phyloP scores from a whole-genome alignment of 2,888 invertebrate species.

The Rhorus exstirpatorius region DNA sequence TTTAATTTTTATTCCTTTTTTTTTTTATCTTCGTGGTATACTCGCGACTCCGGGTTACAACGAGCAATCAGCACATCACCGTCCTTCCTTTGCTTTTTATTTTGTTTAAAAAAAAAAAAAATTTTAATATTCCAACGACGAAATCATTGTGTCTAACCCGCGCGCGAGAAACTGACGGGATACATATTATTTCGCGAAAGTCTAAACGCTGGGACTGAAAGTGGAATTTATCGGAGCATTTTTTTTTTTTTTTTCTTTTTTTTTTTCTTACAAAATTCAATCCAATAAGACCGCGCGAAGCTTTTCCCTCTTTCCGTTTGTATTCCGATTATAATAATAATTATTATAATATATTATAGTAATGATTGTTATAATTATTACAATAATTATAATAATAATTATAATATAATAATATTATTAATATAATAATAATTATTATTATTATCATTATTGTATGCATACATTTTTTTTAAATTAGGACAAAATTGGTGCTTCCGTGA shows the following conservation, averaged over 20 bases:
- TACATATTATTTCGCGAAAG: conserved; percentile 13
- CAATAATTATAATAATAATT: no score
- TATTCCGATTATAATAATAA: background rate
- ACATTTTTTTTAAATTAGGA: conserved; percentile 40
- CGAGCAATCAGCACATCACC: conserved; percentile 20
- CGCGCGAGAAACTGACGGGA: conserved; percentile 27
- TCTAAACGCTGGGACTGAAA: conserved; percentile 56
- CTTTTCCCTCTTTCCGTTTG: conserved; percentile 24
- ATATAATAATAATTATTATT: background rate
- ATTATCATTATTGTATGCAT: background rate
- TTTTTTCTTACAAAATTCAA: conserved; percentile 1
- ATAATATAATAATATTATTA: no score
- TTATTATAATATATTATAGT: no score
- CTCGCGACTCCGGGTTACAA: conserved; percentile 10
- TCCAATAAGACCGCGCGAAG: background rate
- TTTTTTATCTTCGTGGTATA: conserved; percentile 2
- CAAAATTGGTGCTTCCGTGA: conserved; percentile 73
- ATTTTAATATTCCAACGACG: conserved; percentile 31
- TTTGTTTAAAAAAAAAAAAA: conserved; percentile 23
- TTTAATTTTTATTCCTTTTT: conserved; percentile 23
- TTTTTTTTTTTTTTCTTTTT: conserved; percentile 22
- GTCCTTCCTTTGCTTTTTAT: conserved; percentile 25
- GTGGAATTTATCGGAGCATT: conserved; percentile 42
- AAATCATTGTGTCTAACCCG: conserved; percentile 65
- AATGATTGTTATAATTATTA: no score